Evolutionary conservation across 2,888 invertebrate genomes (phyloP).

Genomic region (Parnassius orleans): DNA sequence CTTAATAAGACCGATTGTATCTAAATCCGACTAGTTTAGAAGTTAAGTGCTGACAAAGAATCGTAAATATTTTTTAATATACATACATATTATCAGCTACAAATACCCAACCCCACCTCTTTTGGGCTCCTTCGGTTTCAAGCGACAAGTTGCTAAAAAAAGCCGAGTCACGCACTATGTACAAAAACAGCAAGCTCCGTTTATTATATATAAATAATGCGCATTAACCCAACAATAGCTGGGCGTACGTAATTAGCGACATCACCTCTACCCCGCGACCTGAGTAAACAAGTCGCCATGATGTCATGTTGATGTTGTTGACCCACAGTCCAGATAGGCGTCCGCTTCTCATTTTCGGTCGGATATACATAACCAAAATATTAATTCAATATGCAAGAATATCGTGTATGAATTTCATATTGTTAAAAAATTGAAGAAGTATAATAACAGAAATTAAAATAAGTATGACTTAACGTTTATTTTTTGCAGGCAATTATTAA

Average conservation of each 20-base stretch:
- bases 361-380: constrained; percentile 28
- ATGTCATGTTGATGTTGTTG: constrained; percentile 74
- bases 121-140: too few relatives aligned
- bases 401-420: background rate
- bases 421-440: too few relatives aligned
- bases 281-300: constrained; percentile 66
- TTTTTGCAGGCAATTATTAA: too few relatives aligned
- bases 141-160: constrained; percentile 8
- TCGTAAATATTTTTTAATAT: too few relatives aligned
- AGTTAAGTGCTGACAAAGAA: too few relatives aligned
- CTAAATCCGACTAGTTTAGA: background rate
- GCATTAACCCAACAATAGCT: constrained; percentile 52
- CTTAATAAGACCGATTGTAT: too few relatives aligned
- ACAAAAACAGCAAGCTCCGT: constrained; percentile 3
- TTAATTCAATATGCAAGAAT: constrained; percentile 18
- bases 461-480: background rate
- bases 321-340: constrained; percentile 46
- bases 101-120: too few relatives aligned
- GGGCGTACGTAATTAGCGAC: constrained; percentile 54
- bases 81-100: too few relatives aligned
- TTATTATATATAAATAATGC: constrained; percentile 35
- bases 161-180: constrained; percentile 11
- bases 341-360: constrained; percentile 39
- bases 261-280: constrained; percentile 62
- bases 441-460: background rate